A percentile compares a stretch with the other conserved stretches of the same genome.
phyloP scores from a whole-genome alignment of 2,797 vertebrate genomes.

The Bucorvus abyssinicus region DNA sequence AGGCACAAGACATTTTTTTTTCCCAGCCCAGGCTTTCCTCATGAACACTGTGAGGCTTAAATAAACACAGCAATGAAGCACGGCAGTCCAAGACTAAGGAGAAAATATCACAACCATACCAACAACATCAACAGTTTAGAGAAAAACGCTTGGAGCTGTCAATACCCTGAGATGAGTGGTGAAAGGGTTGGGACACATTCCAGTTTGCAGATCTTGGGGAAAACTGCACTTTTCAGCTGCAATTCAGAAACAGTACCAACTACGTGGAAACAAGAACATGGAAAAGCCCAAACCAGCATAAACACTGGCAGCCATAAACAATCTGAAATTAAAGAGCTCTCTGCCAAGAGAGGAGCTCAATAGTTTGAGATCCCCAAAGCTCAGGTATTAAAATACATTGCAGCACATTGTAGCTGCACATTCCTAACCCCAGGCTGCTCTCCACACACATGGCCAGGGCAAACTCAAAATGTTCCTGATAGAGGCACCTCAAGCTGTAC shows the following conservation, averaged over 20 bases:
- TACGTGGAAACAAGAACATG: neutral
- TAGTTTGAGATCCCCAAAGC: neutral
- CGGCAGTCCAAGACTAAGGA: neutral
- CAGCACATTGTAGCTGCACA: neutral
- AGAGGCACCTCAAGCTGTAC: neutral
- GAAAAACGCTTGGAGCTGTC: constrained; percentile 56
- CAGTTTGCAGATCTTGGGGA: constrained; percentile 2
- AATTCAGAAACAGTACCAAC: neutral
- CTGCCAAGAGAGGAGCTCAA: constrained; percentile 30
- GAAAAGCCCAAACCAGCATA: constrained; percentile 8
- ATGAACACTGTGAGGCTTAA: constrained; percentile 2
- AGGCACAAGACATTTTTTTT: neutral
- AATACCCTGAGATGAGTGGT: constrained; percentile 45
- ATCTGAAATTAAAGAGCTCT: neutral
- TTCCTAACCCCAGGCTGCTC: neutral
- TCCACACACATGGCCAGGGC: neutral
- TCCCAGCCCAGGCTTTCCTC: constrained; percentile 12
- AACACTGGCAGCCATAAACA: neutral
- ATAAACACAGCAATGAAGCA: constrained; percentile 51
- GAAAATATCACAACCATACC: constrained; percentile 49
- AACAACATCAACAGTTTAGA: constrained; percentile 64
- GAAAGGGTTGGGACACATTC: constrained; percentile 49
- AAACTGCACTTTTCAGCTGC: neutral
- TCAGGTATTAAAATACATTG: constrained; percentile 21
- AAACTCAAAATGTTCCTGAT: neutral